Conservation (phyloP, 2,797 vertebrate genomes). For the Phalloptychus januarius region DNA sequence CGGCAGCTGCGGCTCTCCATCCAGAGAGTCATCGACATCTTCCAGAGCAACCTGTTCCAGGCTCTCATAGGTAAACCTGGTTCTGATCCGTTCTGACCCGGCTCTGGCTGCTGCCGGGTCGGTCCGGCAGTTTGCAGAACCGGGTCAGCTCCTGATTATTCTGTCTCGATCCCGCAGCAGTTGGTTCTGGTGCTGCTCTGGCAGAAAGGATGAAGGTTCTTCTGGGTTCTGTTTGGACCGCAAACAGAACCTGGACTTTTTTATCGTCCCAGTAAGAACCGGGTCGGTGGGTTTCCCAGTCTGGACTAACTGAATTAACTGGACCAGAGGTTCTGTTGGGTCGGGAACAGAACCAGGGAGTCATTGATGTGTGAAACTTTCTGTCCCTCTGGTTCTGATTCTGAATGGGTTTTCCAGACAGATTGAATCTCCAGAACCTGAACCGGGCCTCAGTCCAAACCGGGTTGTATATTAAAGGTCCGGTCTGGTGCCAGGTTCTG, state of each 20-base stretch:
- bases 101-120: neutral
- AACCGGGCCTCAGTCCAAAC: neutral
- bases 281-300: too few relatives aligned
- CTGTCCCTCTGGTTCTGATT: neutral
- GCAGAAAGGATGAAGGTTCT: neutral
- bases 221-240: too few relatives aligned
- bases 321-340: too few relatives aligned
- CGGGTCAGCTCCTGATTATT: neutral
- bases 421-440: neutral
- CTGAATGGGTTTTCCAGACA: neutral
- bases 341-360: too few relatives aligned
- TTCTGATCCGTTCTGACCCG: neutral
- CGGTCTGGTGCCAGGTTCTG: neutral
- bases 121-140: neutral
- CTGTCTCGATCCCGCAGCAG: neutral
- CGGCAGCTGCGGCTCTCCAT: constrained; percentile 91
- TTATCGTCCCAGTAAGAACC: too few relatives aligned
- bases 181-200: too few relatives aligned
- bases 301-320: too few relatives aligned
- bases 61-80: constrained; percentile 89
- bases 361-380: too few relatives aligned
- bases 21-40: constrained; percentile 96
- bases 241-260: neutral
- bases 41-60: constrained; percentile 98
- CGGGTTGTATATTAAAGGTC: neutral